phyloP scores from a whole-genome alignment of 2,888 invertebrate genomes.

The Nezara viridula region DNA sequence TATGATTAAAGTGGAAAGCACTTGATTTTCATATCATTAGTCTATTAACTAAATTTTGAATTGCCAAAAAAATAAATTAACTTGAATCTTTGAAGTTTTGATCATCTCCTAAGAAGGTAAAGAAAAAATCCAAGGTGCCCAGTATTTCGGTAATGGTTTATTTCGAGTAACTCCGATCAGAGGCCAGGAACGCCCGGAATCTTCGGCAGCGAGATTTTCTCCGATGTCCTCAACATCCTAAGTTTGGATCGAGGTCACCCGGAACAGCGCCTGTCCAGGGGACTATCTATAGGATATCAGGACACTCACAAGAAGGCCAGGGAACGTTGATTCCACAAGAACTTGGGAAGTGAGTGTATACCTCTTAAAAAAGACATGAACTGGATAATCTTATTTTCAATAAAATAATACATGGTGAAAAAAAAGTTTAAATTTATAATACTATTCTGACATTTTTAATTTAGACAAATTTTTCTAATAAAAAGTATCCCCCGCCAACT shows the following conservation, averaged over 20 bases:
- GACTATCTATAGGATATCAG: not conserved
- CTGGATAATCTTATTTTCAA: not conserved
- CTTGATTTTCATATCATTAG: too few species aligned
- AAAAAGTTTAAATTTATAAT: too few species aligned
- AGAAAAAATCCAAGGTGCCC: constrained; percentile 7
- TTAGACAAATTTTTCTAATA: too few species aligned
- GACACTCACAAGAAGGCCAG: not conserved
- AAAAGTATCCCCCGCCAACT: too few species aligned
- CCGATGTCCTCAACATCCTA: constrained; percentile 51
- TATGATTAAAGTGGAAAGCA: too few species aligned
- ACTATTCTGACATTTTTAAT: too few species aligned
- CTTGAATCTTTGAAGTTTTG: too few species aligned
- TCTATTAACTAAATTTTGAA: too few species aligned
- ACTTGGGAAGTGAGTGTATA: not conserved
- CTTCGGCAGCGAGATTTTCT: not conserved
- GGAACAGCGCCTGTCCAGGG: constrained; percentile 3
- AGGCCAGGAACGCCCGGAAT: constrained; percentile 36
- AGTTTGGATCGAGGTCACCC: constrained; percentile 53
- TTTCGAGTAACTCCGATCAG: constrained; percentile 42
- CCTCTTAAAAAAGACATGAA: not conserved
- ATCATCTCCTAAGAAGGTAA: constrained; percentile 18
- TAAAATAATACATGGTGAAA: too few species aligned
- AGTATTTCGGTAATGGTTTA: constrained; percentile 57
- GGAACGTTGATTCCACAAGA: not conserved
- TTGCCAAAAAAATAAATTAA: too few species aligned